A percentile compares a stretch with the other conserved stretches of the same genome.
These are phyloP conservation scores for Trachelus stipa DNA, from an alignment of 2,888 invertebrate genomes.

Conservation along the genomic window DNA sequence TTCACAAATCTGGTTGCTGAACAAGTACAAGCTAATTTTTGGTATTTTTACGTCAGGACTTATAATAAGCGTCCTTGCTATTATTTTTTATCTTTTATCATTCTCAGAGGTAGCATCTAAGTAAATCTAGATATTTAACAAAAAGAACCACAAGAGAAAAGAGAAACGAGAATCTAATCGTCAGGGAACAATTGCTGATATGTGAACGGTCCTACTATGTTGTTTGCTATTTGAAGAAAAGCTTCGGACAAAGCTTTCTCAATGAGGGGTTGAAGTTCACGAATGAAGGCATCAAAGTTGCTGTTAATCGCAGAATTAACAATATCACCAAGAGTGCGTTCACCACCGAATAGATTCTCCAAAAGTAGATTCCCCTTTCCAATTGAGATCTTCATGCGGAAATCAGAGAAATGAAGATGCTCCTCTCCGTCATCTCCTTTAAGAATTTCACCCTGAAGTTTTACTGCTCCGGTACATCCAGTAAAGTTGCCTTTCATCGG, in stretches of 20 bases:
- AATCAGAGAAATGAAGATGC: slow-evolving; percentile 69
- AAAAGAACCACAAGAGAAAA: background rate
- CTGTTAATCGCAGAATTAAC: slow-evolving; percentile 73
- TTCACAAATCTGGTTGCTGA: background rate
- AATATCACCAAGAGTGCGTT: slow-evolving; percentile 71
- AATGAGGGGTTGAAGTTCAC: slow-evolving; percentile 70
- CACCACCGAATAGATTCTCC: slow-evolving; percentile 73
- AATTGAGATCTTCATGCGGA: slow-evolving; percentile 68
- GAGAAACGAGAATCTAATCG: slow-evolving; percentile 23
- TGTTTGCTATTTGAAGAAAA: slow-evolving; percentile 70
- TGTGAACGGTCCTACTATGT: slow-evolving; percentile 69
- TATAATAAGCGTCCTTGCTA: background rate
- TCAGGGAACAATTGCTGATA: slow-evolving; percentile 71
- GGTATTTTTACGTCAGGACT: background rate
- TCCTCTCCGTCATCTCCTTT: slow-evolving; percentile 66
- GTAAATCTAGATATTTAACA: background rate
- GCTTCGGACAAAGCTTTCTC: slow-evolving; percentile 70
- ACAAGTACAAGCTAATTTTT: background rate
- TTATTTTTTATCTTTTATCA: background rate
- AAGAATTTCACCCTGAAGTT: slow-evolving; percentile 63
- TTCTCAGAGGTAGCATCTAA: background rate
- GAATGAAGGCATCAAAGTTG: slow-evolving; percentile 72
- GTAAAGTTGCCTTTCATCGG: slow-evolving; percentile 72
- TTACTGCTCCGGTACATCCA: slow-evolving; percentile 69
- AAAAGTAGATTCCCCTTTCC: slow-evolving; percentile 71